These are phyloP conservation scores for Pachyuromys duprasi DNA, from an alignment of 2,797 vertebrate species.

Conservation along the genomic window DNA sequence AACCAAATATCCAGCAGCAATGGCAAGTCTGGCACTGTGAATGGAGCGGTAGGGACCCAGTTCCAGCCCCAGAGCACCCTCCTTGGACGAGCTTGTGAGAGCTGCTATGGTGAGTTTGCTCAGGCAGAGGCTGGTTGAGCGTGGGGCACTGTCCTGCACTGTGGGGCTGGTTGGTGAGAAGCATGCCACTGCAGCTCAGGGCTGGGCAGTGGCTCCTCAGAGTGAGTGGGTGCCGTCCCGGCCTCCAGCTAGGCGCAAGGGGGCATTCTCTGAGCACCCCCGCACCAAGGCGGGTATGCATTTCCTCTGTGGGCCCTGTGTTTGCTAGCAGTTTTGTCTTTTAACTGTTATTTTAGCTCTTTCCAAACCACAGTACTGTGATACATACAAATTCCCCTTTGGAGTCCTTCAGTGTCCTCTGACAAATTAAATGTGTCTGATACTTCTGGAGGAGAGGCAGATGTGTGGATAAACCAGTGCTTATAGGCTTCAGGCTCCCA, in stretches of 20 bases:
- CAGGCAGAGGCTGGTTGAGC: too few species aligned
- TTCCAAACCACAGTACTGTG: not conserved
- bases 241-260: not conserved
- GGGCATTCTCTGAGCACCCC: accelerated
- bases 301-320: not conserved
- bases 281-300: not conserved
- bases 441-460: slow-evolving; percentile 1
- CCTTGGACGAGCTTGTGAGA: slow-evolving; percentile 96
- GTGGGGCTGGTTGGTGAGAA: not conserved
- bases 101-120: slow-evolving; percentile 95
- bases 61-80: slow-evolving; percentile 90
- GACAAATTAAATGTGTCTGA: slow-evolving; percentile 21
- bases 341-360: not conserved
- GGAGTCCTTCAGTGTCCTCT: slow-evolving; percentile 25
- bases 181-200: too few species aligned
- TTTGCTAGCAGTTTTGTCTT: not conserved
- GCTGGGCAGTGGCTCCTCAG: not conserved
- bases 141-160: too few species aligned
- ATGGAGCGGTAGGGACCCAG: slow-evolving; percentile 92
- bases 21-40: slow-evolving; percentile 95
- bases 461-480: not conserved
- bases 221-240: not conserved
- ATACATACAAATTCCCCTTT: not conserved
- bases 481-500: not conserved
- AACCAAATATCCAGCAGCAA: slow-evolving; percentile 97